A percentile compares a stretch with the other conserved stretches of the same genome.
Evolutionary conservation across 1,140 invertebrate genomes (phyloP).

Genomic region (Gonatopus flavifemur): DNA sequence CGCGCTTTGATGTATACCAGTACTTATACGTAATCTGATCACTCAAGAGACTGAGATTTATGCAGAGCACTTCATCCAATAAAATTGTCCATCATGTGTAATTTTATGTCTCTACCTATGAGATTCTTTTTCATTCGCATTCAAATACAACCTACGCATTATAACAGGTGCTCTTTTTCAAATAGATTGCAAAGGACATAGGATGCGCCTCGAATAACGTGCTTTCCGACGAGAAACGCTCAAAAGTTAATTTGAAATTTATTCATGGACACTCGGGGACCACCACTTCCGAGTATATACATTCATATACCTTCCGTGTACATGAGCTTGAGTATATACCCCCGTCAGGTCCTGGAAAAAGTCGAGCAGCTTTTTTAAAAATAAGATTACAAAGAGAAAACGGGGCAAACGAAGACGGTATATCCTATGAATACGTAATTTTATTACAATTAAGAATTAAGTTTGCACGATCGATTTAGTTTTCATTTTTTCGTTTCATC

Average conservation of each 20-base stretch:
- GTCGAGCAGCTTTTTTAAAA: neutral
- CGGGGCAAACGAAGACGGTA: conserved; percentile 9
- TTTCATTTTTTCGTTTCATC: conserved; percentile 23
- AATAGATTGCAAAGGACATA: conserved; percentile 28
- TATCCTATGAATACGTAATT: conserved; percentile 49
- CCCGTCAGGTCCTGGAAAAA: neutral
- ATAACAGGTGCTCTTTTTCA: conserved; percentile 22
- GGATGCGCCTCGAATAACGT: conserved; percentile 33
- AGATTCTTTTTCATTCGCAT: no score
- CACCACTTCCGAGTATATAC: neutral
- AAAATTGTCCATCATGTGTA: no score
- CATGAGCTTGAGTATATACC: neutral
- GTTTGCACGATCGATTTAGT: conserved; percentile 28
- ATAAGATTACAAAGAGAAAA: conserved; percentile 4
- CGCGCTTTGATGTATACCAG: no score
- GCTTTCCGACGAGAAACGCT: conserved; percentile 36
- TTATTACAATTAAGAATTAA: conserved; percentile 38
- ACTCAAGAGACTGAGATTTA: no score
- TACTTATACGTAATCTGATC: no score
- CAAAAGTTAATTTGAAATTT: conserved; percentile 51
- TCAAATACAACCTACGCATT: conserved; percentile 21
- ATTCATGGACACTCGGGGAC: conserved; percentile 43
- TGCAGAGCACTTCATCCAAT: no score
- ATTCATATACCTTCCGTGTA: neutral
- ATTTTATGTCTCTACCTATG: no score